Percentiles rank a stretch among this genome's conserved stretches.
These are phyloP conservation scores for Apus apus DNA, from an alignment of 2,113 vertebrate genomes.

Conservation along the genomic window DNA sequence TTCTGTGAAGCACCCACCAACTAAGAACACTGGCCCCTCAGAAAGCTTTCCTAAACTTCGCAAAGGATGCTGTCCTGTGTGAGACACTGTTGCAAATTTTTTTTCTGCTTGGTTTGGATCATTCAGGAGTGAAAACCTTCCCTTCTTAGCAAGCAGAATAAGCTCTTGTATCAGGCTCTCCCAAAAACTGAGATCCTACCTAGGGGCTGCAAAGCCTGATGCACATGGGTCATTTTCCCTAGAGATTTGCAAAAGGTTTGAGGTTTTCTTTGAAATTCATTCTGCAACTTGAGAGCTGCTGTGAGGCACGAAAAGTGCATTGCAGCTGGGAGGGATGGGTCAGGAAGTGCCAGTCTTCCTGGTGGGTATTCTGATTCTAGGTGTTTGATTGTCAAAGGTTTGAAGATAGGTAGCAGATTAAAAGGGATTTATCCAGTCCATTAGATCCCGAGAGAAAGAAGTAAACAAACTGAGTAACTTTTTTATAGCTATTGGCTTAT, in stretches of 20 bases:
- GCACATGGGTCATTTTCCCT: rapidly evolving
- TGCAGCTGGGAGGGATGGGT: background rate
- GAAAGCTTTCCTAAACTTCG: background rate
- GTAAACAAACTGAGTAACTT: background rate
- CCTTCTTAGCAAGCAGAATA: background rate
- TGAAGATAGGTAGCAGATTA: background rate
- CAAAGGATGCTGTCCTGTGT: background rate
- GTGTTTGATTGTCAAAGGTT: background rate
- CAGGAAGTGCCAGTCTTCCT: background rate
- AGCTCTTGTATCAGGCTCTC: background rate
- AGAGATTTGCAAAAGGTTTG: background rate
- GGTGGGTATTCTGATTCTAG: background rate
- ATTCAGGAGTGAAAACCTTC: background rate
- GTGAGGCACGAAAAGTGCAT: background rate
- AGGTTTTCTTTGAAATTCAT: background rate
- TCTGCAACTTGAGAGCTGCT: background rate
- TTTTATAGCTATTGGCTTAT: background rate
- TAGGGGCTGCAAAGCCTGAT: background rate
- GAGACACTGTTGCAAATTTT: background rate
- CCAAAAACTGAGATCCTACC: background rate
- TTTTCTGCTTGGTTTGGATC: background rate
- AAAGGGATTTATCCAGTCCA: background rate
- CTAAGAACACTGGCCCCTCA: background rate
- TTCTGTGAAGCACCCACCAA: background rate
- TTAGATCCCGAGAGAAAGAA: background rate